Evolutionary conservation across 2,113 vertebrate genomes (phyloP).

Genomic region (Opisthocomus hoazin): DNA sequence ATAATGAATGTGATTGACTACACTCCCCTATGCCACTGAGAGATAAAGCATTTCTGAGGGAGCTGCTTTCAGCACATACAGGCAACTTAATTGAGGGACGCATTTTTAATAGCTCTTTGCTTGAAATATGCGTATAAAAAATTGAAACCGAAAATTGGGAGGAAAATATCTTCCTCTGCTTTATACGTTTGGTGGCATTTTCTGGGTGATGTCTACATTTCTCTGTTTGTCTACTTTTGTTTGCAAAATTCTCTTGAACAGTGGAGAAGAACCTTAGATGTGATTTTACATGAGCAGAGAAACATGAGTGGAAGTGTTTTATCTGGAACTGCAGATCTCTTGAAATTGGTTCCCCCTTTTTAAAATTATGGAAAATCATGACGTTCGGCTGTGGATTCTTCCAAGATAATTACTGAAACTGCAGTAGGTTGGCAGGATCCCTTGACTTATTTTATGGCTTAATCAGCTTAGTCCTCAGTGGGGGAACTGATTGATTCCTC

Average conservation of each 20-base stretch:
- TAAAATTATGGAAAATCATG: background rate
- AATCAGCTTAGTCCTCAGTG: background rate
- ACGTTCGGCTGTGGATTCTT: background rate
- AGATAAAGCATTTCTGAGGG: background rate
- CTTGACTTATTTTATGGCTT: background rate
- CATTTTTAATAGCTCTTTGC: background rate
- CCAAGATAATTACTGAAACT: background rate
- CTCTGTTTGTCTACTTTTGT: background rate
- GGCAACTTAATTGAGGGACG: background rate
- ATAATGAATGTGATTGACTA: background rate
- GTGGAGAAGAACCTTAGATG: background rate
- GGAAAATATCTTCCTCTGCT: background rate
- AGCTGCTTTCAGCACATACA: background rate
- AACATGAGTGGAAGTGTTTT: background rate
- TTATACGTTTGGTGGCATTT: background rate
- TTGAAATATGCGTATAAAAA: background rate
- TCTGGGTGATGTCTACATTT: background rate
- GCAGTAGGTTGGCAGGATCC: accelerated
- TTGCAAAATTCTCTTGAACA: background rate
- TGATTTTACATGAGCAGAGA: background rate
- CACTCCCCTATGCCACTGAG: background rate
- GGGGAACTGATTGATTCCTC: background rate
- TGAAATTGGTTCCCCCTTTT: background rate
- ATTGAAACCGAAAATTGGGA: background rate
- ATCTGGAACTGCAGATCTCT: background rate